These are phyloP conservation scores for Anagrus nilaparvatae DNA, from an alignment of 1,140 invertebrate species.

Conservation along the genomic window DNA sequence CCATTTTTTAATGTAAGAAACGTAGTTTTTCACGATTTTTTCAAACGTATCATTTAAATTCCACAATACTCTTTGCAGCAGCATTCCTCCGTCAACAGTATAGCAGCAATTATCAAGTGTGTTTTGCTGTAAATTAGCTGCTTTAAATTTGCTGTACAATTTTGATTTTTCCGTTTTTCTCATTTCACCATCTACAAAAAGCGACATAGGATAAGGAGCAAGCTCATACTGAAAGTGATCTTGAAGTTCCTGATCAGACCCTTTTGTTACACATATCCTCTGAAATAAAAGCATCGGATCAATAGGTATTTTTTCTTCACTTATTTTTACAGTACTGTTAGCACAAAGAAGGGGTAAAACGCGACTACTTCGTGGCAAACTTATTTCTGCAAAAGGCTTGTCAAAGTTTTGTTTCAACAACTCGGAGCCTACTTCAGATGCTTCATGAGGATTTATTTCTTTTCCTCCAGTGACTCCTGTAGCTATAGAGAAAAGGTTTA, in stretches of 20 bases:
- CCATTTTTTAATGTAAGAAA: conserved; percentile 16
- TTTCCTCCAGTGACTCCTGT: too few species aligned
- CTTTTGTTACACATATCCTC: conserved; percentile 23
- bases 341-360: too few species aligned
- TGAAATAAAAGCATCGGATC: conserved; percentile 33
- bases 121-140: too few species aligned
- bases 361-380: too few species aligned
- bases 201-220: conserved; percentile 23
- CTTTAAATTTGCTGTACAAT: too few species aligned
- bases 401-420: too few species aligned
- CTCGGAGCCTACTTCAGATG: too few species aligned
- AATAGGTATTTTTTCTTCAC: conserved; percentile 26
- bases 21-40: conserved; percentile 12
- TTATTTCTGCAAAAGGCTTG: too few species aligned
- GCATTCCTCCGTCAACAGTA: conserved; percentile 20
- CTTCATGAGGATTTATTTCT: too few species aligned
- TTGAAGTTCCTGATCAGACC: conserved; percentile 24
- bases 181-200: conserved; percentile 25
- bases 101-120: conserved; percentile 14
- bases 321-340: too few species aligned
- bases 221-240: conserved; percentile 32
- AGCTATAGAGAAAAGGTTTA: too few species aligned
- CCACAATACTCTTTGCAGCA: conserved; percentile 21
- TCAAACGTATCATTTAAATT: conserved; percentile 10
- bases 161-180: conserved; percentile 30